Percentiles rank a stretch among this genome's conserved stretches.
These are phyloP conservation scores for Morphnarchus princeps DNA, from an alignment of 2,113 vertebrate species.

Conservation along the genomic window DNA sequence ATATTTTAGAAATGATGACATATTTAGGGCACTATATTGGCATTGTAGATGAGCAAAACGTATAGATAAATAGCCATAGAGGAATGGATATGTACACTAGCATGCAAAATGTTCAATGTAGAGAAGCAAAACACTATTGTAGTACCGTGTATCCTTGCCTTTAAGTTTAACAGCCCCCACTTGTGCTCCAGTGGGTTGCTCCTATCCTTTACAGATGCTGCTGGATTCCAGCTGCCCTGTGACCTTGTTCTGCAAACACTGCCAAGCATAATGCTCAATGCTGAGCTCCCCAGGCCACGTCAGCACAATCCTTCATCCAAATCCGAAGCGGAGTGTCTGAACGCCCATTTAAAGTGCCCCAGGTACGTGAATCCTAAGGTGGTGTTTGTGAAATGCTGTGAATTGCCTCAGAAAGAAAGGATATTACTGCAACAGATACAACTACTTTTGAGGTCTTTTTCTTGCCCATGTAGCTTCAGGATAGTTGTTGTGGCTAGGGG, in stretches of 20 bases:
- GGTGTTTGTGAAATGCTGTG: not conserved
- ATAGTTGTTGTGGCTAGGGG: not conserved
- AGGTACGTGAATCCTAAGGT: accelerated
- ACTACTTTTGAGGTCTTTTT: not conserved
- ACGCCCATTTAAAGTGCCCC: not conserved
- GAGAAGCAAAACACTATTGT: not conserved
- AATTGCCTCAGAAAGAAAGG: not conserved
- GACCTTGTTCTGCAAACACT: not conserved
- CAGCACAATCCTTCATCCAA: not conserved
- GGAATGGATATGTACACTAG: too few species aligned
- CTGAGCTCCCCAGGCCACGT: not conserved
- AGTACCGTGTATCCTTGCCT: not conserved
- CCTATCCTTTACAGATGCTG: not conserved
- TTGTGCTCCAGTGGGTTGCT: not conserved
- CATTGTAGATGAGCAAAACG: not conserved
- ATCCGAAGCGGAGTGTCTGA: accelerated
- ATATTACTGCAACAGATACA: not conserved
- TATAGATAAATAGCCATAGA: not conserved
- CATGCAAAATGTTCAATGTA: not conserved
- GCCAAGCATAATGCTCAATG: not conserved
- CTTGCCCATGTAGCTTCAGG: not conserved
- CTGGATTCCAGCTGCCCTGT: not conserved
- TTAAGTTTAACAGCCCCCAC: not conserved
- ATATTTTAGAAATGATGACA: not conserved
- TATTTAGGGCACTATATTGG: not conserved